These are phyloP conservation scores for Drosophila limbata DNA, from an alignment of 2,888 invertebrate genomes.

Conservation along the genomic window DNA sequence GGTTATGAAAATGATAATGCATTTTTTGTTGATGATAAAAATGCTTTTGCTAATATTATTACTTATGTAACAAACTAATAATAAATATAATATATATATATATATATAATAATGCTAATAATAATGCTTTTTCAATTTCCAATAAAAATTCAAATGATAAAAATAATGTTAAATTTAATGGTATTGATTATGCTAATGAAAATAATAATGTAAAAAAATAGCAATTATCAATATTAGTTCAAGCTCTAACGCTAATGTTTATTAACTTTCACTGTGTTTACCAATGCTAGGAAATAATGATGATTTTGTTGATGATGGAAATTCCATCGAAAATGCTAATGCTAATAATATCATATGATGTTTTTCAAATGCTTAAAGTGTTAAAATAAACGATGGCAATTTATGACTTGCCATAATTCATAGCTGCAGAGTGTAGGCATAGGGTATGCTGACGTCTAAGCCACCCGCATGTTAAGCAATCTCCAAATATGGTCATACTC, in stretches of 20 bases:
- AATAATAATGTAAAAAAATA: neutral
- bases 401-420: no score
- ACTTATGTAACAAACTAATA: no score
- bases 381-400: no score
- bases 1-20: neutral
- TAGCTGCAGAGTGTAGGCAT: neutral
- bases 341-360: neutral
- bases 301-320: neutral
- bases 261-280: no score
- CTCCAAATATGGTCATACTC: slow-evolving; percentile 2
- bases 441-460: neutral
- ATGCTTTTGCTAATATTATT: no score
- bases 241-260: neutral
- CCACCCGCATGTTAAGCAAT: neutral
- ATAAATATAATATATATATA: no score
- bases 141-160: neutral
- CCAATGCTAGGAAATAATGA: neutral
- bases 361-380: no score
- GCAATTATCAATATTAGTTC: neutral
- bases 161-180: neutral
- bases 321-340: neutral
- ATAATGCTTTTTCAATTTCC: neutral
- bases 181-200: neutral
- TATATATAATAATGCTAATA: neutral
- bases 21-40: neutral